phyloP scores from a whole-genome alignment of 2,888 invertebrate species.

The Priocnemis perturbator region DNA sequence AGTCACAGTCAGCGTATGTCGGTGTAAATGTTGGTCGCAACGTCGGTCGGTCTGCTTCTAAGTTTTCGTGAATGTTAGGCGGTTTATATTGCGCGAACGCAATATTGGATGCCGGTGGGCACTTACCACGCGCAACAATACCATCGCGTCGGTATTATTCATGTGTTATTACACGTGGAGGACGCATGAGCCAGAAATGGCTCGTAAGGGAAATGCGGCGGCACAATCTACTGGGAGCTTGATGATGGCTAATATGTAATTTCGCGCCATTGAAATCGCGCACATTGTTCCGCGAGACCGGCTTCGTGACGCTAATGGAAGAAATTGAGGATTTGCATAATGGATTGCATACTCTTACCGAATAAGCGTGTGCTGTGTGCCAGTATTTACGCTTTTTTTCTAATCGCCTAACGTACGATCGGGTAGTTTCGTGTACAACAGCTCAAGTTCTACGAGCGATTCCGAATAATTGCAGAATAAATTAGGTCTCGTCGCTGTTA shows the following conservation, averaged over 20 bases:
- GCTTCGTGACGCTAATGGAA: slow-evolving; percentile 37
- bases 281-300: slow-evolving; percentile 33
- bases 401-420: too few relatives aligned
- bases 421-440: too few relatives aligned
- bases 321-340: slow-evolving; percentile 20
- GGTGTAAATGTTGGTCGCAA: background rate
- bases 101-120: slow-evolving; percentile 28
- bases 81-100: slow-evolving; percentile 15
- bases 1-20: too few relatives aligned
- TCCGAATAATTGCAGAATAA: too few relatives aligned
- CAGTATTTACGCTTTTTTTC: too few relatives aligned
- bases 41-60: background rate
- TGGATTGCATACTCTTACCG: slow-evolving; percentile 13
- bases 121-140: slow-evolving; percentile 23
- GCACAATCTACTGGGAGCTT: slow-evolving; percentile 19
- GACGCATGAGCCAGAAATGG: slow-evolving; percentile 36
- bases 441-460: too few relatives aligned
- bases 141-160: slow-evolving; percentile 31
- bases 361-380: too few relatives aligned
- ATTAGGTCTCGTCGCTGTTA: too few relatives aligned
- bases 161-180: slow-evolving; percentile 30
- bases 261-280: slow-evolving; percentile 34
- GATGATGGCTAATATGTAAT: slow-evolving; percentile 45
- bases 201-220: slow-evolving; percentile 46
- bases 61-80: background rate